Percentiles rank a stretch among this genome's conserved stretches.
These are phyloP conservation scores for Sarcophaga bullata DNA, from an alignment of 1,140 invertebrate genomes.

Conservation along the genomic window DNA sequence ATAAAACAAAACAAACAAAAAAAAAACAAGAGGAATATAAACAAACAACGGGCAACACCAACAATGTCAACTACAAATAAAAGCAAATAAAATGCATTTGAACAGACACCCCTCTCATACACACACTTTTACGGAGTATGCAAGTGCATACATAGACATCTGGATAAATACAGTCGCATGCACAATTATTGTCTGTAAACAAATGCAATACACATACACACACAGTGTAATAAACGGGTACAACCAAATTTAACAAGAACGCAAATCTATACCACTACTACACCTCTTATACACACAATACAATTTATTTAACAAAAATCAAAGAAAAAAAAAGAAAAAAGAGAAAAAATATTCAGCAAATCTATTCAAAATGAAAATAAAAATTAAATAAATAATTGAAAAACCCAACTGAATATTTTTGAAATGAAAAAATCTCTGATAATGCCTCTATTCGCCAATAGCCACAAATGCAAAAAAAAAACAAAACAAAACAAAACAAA, in stretches of 20 bases:
- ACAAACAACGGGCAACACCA: neutral
- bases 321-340: neutral
- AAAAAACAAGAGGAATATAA: neutral
- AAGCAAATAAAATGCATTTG: neutral
- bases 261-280: neutral
- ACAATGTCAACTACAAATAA: slow-evolving; percentile 14
- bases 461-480: no score
- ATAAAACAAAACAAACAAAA: no score
- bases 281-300: neutral
- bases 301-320: slow-evolving; percentile 10
- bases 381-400: slow-evolving; percentile 16
- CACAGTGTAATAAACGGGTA: neutral
- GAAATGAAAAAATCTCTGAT: neutral
- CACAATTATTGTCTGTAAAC: neutral
- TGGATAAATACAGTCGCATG: neutral
- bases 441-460: no score
- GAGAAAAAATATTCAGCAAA: neutral
- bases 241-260: slow-evolving; percentile 10
- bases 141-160: neutral
- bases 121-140: neutral
- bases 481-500: no score
- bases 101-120: no score
- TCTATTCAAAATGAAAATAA: neutral
- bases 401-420: slow-evolving; percentile 2
- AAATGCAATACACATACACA: neutral